Conservation (phyloP, 2,113 vertebrate genomes). For the Notarius quadriscutis region DNA sequence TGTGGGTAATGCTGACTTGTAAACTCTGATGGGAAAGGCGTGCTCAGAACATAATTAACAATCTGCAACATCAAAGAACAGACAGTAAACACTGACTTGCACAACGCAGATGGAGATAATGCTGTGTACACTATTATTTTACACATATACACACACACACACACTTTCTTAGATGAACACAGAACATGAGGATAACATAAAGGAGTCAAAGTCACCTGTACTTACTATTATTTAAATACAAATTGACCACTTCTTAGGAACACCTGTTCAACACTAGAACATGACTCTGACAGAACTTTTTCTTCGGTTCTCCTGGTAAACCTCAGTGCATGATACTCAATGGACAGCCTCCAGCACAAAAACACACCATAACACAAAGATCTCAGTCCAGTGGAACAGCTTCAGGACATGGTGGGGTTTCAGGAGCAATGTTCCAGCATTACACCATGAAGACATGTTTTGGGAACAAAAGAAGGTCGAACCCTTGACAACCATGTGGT, state of each 20-base stretch:
- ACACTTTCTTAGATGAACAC: not conserved
- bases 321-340: not conserved
- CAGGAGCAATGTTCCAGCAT: not conserved
- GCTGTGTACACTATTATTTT: not conserved
- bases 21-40: conserved; percentile 6
- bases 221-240: not conserved
- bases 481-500: not conserved
- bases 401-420: not conserved
- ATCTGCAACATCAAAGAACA: conserved; percentile 18
- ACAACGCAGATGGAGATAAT: conserved; percentile 2
- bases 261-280: too few species aligned
- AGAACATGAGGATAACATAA: not conserved
- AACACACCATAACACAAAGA: not conserved
- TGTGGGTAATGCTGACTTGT: conserved; percentile 21
- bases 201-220: not conserved
- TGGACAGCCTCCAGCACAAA: not conserved
- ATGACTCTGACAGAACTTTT: not conserved
- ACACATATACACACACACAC: not conserved
- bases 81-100: conserved; percentile 24
- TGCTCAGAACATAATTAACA: conserved; percentile 5
- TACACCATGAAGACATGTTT: not conserved
- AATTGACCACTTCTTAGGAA: not conserved
- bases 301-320: not conserved
- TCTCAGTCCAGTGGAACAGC: not conserved
- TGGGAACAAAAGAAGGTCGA: not conserved